Evolutionary conservation across 2,113 vertebrate genomes (phyloP).

Genomic region (Podilymbus podiceps): DNA sequence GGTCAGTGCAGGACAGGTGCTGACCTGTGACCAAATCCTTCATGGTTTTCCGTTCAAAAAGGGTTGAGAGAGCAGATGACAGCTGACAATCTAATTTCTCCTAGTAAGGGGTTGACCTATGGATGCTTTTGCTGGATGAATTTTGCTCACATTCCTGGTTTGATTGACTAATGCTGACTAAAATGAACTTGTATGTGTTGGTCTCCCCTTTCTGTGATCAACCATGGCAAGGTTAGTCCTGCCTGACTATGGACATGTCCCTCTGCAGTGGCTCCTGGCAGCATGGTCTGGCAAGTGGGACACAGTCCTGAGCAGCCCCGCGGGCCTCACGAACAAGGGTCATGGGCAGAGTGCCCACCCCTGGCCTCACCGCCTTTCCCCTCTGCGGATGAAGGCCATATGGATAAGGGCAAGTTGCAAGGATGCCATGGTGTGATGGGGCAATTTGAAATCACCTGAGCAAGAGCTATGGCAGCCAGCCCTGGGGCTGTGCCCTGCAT

Average conservation of each 20-base stretch:
- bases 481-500: not conserved
- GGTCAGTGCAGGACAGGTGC: not conserved
- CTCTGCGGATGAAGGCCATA: not conserved
- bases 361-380: rapidly evolving
- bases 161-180: not conserved
- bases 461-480: not conserved
- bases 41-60: not conserved
- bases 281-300: not conserved
- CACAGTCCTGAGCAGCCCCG: not conserved
- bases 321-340: not conserved
- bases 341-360: not conserved
- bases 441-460: not conserved
- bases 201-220: not conserved
- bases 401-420: rapidly evolving
- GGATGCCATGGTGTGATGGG: rapidly evolving
- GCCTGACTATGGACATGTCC: rapidly evolving
- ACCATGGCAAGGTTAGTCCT: not conserved
- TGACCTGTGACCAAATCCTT: not conserved
- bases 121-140: not conserved
- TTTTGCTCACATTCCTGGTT: not conserved
- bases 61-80: not conserved
- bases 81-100: not conserved
- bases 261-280: not conserved
- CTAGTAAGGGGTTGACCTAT: not conserved
- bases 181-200: not conserved